Conservation (phyloP, 2,888 invertebrate species). For the Andrena haemorrhoa region DNA sequence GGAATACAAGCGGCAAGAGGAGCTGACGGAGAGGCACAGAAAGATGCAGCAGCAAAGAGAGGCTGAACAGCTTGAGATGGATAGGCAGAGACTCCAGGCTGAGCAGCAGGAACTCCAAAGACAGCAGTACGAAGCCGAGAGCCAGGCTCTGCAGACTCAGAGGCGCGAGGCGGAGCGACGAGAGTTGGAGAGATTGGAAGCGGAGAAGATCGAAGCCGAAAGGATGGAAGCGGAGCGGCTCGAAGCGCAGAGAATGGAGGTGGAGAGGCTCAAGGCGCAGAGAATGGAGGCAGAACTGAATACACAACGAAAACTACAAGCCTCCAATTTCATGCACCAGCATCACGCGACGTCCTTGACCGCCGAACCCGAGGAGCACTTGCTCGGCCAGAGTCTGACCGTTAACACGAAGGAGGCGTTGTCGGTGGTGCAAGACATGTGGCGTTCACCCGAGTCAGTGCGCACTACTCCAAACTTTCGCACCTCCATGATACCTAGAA, state of each 20-base stretch:
- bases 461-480: conserved; percentile 57
- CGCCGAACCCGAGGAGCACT: conserved; percentile 81
- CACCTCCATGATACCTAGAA: conserved; percentile 73
- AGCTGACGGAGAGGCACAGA: conserved; percentile 65
- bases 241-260: conserved; percentile 68
- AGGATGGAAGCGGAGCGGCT: conserved; percentile 63
- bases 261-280: conserved; percentile 69
- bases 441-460: conserved; percentile 83
- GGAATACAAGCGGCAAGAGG: conserved; percentile 71
- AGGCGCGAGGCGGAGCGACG: conserved; percentile 73
- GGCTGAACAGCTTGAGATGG: conserved; percentile 56
- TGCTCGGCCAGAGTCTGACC: conserved; percentile 88
- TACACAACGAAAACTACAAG: conserved; percentile 78
- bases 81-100: conserved; percentile 62
- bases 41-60: conserved; percentile 63
- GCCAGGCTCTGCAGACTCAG: conserved; percentile 67
- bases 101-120: conserved; percentile 67
- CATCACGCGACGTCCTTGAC: conserved; percentile 74
- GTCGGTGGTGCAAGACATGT: conserved; percentile 88
- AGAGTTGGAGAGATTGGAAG: conserved; percentile 71
- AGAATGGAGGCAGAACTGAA: conserved; percentile 76
- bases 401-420: conserved; percentile 90
- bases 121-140: conserved; percentile 67
- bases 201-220: conserved; percentile 70
- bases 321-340: conserved; percentile 77